Base-by-base conservation (phyloP, 2,888 invertebrate genomes). In the Athalia rosae region DNA sequence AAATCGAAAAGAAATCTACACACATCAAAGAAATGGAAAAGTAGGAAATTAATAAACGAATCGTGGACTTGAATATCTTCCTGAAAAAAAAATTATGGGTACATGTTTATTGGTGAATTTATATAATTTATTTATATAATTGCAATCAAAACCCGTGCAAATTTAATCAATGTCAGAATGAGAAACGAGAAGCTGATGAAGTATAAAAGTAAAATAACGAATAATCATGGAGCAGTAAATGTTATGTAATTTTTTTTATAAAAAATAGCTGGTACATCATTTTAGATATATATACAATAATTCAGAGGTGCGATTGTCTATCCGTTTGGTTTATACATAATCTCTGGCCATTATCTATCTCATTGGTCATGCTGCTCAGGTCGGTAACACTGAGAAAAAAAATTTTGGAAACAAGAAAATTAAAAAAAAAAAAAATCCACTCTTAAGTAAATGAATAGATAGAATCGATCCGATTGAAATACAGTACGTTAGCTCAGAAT, bases 251-350 rank as follows among this genome's bases (percentile, higher is more conserved):
- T 28, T 28, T n/a, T n/a, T n/a, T n/a, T n/a, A n/a, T n/a, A 28
- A 28, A 0, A 0, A 28, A 28, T 28, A 28, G 28, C 28, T 28
- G 28, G 28, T 28, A 53, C 9, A 7, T 4, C 53, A n/a, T 6
- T 53, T 53, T 11, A 53, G 53, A 4, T 53, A 53, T n/a, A 53
- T 53, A n/a, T 53, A 53, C 9, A n/a, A 53, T n/a, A 11, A 56
- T 47, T 63, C 41, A 62, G 53, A 81, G 84, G 85, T 87, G 88
- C 85, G 84, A 86, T 85, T 88, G 89, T 89, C 89, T 89, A 89
- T 89, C 89, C 88, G 88, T 89, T 89, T 89, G 89, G 89, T 89
- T 89, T 84, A 50, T 28, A 13, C 47, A 48, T 56, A 50, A 77
- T 77, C 77, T 64, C 62, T 81, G 78, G 80, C 79, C 56, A 79